Conservation (phyloP, 2,888 invertebrate species). For the Gandaritis pyraliata region DNA sequence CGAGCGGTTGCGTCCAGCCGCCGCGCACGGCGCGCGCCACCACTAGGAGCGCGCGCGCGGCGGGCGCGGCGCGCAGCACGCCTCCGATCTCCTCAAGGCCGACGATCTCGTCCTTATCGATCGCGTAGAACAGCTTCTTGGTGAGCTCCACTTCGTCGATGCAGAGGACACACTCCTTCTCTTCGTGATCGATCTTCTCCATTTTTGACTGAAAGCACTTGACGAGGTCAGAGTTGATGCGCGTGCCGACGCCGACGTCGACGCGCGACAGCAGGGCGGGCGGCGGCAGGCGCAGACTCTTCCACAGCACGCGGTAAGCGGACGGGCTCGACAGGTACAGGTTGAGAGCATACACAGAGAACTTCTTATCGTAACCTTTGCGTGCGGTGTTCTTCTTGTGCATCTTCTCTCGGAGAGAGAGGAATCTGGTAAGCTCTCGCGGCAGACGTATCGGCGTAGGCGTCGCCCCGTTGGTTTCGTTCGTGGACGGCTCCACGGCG, state of each 20-base stretch:
- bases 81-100: conserved; percentile 28
- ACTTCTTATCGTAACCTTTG: conserved; percentile 17
- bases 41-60: conserved; percentile 22
- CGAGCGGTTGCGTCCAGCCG: conserved; percentile 31
- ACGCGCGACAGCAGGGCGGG: conserved; percentile 10
- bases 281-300: conserved; percentile 20
- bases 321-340: conserved; percentile 18
- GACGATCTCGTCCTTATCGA: conserved; percentile 25
- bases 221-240: conserved; percentile 10
- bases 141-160: conserved; percentile 27
- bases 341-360: conserved; percentile 15
- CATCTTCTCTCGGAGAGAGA: conserved; percentile 18
- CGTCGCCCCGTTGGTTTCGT: background rate
- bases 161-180: conserved; percentile 25
- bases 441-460: conserved; percentile 24
- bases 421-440: conserved; percentile 22
- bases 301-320: conserved; percentile 26
- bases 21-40: conserved; percentile 20
- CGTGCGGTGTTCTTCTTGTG: conserved; percentile 16
- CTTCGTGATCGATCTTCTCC: conserved; percentile 1
- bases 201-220: conserved; percentile 22
- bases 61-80: conserved; percentile 18
- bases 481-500: background rate
- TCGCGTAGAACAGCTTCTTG: conserved; percentile 20
- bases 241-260: conserved; percentile 19